phyloP scores from a whole-genome alignment of 1,140 invertebrate species.

The Schlechtendalia chinensis region DNA sequence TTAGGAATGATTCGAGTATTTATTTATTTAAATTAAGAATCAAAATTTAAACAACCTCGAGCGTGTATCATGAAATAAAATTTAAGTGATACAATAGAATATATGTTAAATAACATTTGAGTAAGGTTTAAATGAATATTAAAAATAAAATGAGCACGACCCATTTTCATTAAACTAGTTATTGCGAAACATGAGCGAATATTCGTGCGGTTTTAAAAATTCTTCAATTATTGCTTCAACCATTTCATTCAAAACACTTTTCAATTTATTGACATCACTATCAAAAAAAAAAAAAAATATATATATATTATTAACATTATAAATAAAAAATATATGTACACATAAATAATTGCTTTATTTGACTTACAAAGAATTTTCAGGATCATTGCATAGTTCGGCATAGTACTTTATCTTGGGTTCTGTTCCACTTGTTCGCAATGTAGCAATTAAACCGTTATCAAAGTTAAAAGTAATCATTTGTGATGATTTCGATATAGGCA shows the following conservation, averaged over 20 bases:
- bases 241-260: slow-evolving; percentile 69
- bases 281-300: slow-evolving; percentile 53
- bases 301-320: neutral
- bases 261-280: slow-evolving; percentile 69
- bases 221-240: slow-evolving; percentile 74
- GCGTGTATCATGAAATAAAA: neutral
- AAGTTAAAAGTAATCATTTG: slow-evolving; percentile 98
- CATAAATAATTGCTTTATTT: neutral
- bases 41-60: neutral
- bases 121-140: neutral
- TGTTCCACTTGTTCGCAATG: slow-evolving; percentile 93
- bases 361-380: slow-evolving; percentile 63
- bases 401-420: slow-evolving; percentile 99
- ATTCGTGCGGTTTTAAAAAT: slow-evolving; percentile 75
- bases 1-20: slow-evolving; percentile 2
- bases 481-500: slow-evolving; percentile 74
- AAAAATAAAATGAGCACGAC: neutral
- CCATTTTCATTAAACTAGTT: neutral
- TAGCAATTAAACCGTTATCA: slow-evolving; percentile 80
- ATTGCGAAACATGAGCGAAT: slow-evolving; percentile 62
- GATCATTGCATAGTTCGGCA: slow-evolving; percentile 78
- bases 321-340: no score
- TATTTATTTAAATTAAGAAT: neutral
- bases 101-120: neutral
- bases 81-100: neutral